Evolutionary conservation across 2,888 invertebrate genomes (phyloP), one percentile per base, ranked within the genome.

Genomic region (Pandemis corylana): DNA sequence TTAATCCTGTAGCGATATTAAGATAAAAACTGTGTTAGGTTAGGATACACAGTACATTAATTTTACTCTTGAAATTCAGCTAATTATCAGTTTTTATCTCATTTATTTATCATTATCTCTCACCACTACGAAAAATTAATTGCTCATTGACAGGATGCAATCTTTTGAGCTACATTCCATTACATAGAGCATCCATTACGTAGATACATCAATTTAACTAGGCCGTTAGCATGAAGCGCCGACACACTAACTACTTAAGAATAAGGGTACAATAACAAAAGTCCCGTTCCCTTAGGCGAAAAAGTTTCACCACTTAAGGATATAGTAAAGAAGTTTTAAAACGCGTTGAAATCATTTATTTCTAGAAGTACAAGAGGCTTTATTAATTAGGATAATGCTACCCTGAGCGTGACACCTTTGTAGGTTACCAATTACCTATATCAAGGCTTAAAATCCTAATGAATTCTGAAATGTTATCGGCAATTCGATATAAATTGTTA

Each of bases 31-130:
- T 5, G 5, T 28, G 12, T 59, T 69, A 65, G 65, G 12, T 59
- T 69, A 65, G 65, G 64, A 42, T 69, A 6, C 56, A 65, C 61
- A 49, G 51, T 7, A n/a, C 69, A 70, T 74, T 44, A 66, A 74
- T 51, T 70, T 74, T 74, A 53, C 49, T 61, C 51, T 69, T 49
- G 65, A 9, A 65, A 36, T 36, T 13, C 49, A 36, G 13, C 10
- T 53, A 51, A 61, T 62, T 44, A 36, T 10, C 41, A 13, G 56
- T 9, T 64, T 73, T 63, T 56, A 72, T 72, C 68, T 64, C 42
- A 56, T 63, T 73, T 68, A 56, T 49, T 64, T 46, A 64, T 28
- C 20, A 53, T 68, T 59, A 69, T 69, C 46, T 73, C n/a, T 13
- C 15, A 15, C 61, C 64, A 61, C 70, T 20, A 41, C 51, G 73